Evolutionary conservation across 1,140 invertebrate species (phyloP).

Genomic region (Himalopsyche phryganea): DNA sequence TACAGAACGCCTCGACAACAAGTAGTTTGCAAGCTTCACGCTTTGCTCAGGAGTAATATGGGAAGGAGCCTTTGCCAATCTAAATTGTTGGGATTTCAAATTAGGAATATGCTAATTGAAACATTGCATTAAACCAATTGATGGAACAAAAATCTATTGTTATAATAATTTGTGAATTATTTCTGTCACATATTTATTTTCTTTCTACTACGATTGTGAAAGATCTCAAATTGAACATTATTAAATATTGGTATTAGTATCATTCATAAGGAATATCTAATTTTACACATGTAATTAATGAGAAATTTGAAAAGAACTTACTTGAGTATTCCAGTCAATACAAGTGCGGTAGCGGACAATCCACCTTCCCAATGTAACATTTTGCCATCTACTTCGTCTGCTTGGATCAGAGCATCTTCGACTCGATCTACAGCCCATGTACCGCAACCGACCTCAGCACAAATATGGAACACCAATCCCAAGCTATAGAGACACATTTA

Average conservation of each 20-base stretch:
- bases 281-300: too few relatives aligned
- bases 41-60: constrained; percentile 74
- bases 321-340: constrained; percentile 51
- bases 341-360: constrained; percentile 54
- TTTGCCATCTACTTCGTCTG: constrained; percentile 88
- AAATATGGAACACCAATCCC: constrained; percentile 81
- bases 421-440: constrained; percentile 73
- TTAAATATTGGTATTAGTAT: too few relatives aligned
- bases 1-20: constrained; percentile 85
- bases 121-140: neutral
- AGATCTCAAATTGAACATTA: too few relatives aligned
- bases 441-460: constrained; percentile 62
- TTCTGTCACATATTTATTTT: too few relatives aligned
- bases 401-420: constrained; percentile 88
- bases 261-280: too few relatives aligned
- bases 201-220: too few relatives aligned
- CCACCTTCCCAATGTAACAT: constrained; percentile 93
- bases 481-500: constrained; percentile 57
- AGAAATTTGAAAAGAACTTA: constrained; percentile 18
- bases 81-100: constrained; percentile 38
- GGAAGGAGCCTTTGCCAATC: constrained; percentile 64
- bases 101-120: constrained; percentile 44
- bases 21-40: constrained; percentile 88
- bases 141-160: too few relatives aligned
- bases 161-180: too few relatives aligned